Conservation (phyloP, 1,140 invertebrate species). For the Wasmannia auropunctata region DNA sequence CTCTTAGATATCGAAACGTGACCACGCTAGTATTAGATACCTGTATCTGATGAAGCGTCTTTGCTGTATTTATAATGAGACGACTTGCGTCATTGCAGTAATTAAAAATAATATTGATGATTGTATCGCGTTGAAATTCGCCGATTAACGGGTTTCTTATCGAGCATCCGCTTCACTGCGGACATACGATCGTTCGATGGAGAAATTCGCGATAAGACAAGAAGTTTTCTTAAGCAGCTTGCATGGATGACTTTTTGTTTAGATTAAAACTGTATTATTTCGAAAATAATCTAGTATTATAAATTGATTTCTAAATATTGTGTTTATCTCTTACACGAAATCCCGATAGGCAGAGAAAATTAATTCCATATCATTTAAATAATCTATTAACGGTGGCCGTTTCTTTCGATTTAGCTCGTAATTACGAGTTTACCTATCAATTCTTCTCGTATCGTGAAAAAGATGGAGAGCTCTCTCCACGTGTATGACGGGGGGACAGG, state of each 20-base stretch:
- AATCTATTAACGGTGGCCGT: not conserved
- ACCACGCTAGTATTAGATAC: not conserved
- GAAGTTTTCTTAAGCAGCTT: not conserved
- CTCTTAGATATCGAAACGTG: constrained; percentile 20
- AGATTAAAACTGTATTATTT: not conserved
- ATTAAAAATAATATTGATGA: constrained; percentile 53
- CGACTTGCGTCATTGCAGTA: constrained; percentile 15
- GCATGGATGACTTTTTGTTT: not conserved
- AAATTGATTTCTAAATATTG: not conserved
- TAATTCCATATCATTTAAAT: constrained; percentile 5
- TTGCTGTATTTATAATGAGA: constrained; percentile 37
- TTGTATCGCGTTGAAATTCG: constrained; percentile 18
- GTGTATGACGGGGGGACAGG: not conserved
- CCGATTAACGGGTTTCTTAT: constrained; percentile 40
- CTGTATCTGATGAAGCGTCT: constrained; percentile 11
- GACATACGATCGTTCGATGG: constrained; percentile 1
- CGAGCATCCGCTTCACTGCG: not conserved
- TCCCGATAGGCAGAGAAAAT: not conserved
- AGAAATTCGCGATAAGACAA: not conserved
- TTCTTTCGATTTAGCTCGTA: not conserved
- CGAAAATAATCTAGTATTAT: not conserved
- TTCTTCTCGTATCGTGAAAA: not conserved
- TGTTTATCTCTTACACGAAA: not conserved
- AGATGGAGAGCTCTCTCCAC: not conserved
- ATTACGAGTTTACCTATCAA: constrained; percentile 18